A percentile compares a stretch with the other conserved stretches of the same genome.
These are phyloP conservation scores for Crematogaster levior DNA, from an alignment of 2,888 invertebrate genomes.

Conservation along the genomic window DNA sequence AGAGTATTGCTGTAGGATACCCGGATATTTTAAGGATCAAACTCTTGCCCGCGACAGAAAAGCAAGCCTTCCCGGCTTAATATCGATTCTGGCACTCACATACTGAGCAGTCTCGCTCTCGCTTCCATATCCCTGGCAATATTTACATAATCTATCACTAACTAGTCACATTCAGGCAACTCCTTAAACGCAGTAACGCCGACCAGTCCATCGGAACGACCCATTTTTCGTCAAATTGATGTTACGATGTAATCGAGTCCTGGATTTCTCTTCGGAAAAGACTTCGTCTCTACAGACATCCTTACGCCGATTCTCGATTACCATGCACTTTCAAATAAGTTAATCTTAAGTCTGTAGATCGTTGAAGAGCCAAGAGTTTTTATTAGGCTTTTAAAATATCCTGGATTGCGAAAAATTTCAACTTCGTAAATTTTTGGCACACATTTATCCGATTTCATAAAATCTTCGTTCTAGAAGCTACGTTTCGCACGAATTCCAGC, in stretches of 20 bases:
- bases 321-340: neutral
- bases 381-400: neutral
- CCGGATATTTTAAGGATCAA: slow-evolving; percentile 11
- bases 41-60: slow-evolving; percentile 39
- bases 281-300: neutral
- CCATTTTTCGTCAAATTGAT: slow-evolving; percentile 48
- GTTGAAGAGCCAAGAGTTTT: neutral
- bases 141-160: slow-evolving; percentile 75
- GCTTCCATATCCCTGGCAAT: slow-evolving; percentile 63
- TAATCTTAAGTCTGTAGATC: neutral
- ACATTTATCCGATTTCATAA: neutral
- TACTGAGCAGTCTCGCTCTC: slow-evolving; percentile 59
- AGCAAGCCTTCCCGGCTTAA: slow-evolving; percentile 55
- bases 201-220: slow-evolving; percentile 58
- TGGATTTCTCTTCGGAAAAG: neutral
- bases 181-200: slow-evolving; percentile 61
- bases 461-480: neutral
- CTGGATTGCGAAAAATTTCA: neutral
- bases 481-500: neutral
- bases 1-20: neutral
- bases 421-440: neutral
- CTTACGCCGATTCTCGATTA: neutral
- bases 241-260: neutral
- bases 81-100: slow-evolving; percentile 68
- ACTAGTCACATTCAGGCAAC: slow-evolving; percentile 76